Base-by-base conservation (phyloP, 2,797 vertebrate genomes). In the Sebastes trivittatus region DNA sequence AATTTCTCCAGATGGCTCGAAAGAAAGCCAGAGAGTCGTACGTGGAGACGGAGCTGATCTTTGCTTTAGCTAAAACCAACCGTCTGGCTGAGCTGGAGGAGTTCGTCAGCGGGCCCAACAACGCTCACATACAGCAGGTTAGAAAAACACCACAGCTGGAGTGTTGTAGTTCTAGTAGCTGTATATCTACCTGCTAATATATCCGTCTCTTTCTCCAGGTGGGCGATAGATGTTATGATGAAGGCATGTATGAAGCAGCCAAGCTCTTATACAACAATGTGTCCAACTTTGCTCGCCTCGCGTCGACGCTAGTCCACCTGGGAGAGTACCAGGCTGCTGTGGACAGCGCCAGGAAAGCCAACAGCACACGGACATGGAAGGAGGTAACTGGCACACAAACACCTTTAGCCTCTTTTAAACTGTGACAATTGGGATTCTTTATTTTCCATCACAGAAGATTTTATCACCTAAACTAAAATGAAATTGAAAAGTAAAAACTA, bases 261-360 rank as follows among this genome's bases (percentile, higher is more conserved):
- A 97, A 97, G 88, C 95, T 98, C 18, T 95, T 99, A 61, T 97
- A 97, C 89, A 97, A 97, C 94, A 97, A 96, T 0, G 96, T 98
- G 9, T 99, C 98, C 66, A 98, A 98, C 89, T 98, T 98, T 77
- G 97, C 97, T 49, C 95, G 96, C 27, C 95, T 98, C 84, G 97
- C 97, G 1, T 98, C 98, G 7, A 98, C 98, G 6, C 92, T 98
- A 46, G 97, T 98, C 68, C 97, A 97, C 89, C 96, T 98, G 0
- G 97, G 97, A n/a, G 97, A 99, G 72, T 98, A 98, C 87, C 98
- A 98, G 91, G 97, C 97, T 0, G 98, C 97, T 0, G 97, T 99
- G 80, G 98, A 99, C 90, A 97, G 97, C 6, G 97, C 96, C 74
- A 95, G 96, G 85, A 99, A 98, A 94, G 97, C 97, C 88, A 98